phyloP scores from a whole-genome alignment of 2,797 vertebrate species.

The Telmatherina bonti region DNA sequence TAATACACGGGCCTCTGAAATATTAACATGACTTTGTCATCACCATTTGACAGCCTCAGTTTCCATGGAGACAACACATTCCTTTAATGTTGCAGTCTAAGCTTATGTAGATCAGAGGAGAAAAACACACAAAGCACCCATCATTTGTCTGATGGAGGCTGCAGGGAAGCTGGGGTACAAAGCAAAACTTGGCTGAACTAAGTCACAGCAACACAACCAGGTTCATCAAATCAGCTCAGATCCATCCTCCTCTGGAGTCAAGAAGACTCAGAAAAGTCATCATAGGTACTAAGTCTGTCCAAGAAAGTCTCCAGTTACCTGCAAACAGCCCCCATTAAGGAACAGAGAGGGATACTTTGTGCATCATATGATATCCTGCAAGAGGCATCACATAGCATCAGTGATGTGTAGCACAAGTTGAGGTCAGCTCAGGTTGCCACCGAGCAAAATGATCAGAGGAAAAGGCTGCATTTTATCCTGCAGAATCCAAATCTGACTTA shows the following conservation, averaged over 20 bases:
- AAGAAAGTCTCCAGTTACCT: not conserved
- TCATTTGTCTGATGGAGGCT: constrained; percentile 14
- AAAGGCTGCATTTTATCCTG: not conserved
- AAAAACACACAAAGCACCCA: constrained; percentile 33
- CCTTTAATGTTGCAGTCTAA: constrained; percentile 36
- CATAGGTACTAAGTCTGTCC: too few species aligned
- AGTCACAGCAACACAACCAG: not conserved
- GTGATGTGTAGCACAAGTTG: not conserved
- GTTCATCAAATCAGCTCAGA: not conserved
- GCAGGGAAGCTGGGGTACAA: constrained; percentile 10
- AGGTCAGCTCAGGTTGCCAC: constrained; percentile 18
- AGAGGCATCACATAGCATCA: not conserved
- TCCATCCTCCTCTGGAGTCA: not conserved
- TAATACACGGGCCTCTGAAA: constrained; percentile 32
- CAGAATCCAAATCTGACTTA: not conserved
- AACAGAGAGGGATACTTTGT: not conserved
- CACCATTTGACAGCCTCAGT: constrained; percentile 61
- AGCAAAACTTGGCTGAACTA: not conserved
- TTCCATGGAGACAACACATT: constrained; percentile 74
- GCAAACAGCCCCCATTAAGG: not conserved
- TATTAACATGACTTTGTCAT: constrained; percentile 57
- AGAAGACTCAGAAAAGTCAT: constrained; percentile 3
- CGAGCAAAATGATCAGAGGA: not conserved
- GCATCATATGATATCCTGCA: not conserved
- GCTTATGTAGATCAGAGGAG: constrained; percentile 49